phyloP scores from a whole-genome alignment of 2,888 invertebrate genomes.

The Limnephilus marmoratus region DNA sequence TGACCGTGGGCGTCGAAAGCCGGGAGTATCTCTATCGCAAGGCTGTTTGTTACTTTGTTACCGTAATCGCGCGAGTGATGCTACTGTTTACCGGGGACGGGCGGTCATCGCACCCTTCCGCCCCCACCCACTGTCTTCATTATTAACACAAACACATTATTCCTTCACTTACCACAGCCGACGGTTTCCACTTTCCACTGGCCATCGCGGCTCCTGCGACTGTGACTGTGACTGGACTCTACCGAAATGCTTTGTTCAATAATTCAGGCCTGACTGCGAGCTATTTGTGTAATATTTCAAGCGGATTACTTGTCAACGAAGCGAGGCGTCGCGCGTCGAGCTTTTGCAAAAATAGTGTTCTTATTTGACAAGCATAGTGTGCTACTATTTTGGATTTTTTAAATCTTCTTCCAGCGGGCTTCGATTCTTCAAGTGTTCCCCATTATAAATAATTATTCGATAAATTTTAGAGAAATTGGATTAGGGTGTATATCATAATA shows the following conservation, averaged over 20 bases:
- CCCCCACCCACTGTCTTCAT: conserved; percentile 20
- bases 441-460: not conserved
- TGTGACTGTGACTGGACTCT: not conserved
- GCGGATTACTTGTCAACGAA: not conserved
- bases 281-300: conserved; percentile 7
- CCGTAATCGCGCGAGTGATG: not conserved
- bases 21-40: not conserved
- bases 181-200: not conserved
- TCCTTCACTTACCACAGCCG: conserved; percentile 38
- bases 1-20: not conserved
- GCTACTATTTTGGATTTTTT: not conserved
- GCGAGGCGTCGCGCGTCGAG: not conserved
- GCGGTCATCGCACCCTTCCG: conserved; percentile 22
- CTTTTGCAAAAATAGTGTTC: not conserved
- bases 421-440: not conserved
- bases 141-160: conserved; percentile 35
- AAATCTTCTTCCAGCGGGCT: not conserved
- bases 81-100: not conserved
- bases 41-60: not conserved
- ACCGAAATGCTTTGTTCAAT: conserved; percentile 1
- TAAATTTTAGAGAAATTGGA: not conserved
- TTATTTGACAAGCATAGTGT: not conserved
- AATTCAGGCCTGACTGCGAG: conserved; percentile 14
- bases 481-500: not conserved
- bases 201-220: not conserved